phyloP scores from a whole-genome alignment of 2,797 vertebrate species.

The Gallinago solitaria region DNA sequence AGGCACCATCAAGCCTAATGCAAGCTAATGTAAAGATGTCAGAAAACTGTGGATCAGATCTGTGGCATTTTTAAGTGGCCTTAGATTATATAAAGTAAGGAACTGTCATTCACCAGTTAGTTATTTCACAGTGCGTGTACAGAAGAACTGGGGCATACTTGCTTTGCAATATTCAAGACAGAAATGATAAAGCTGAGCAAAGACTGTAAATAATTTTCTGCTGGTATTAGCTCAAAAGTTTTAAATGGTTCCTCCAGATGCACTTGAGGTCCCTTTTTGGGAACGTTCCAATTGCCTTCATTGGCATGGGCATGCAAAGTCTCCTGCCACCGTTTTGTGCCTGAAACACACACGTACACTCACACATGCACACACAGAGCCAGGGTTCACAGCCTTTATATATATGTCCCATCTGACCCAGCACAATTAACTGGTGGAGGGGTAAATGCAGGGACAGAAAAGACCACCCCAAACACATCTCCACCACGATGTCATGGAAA shows the following conservation, averaged over 20 bases:
- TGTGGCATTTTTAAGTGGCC: neutral
- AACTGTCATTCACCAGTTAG: neutral
- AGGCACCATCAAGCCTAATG: neutral
- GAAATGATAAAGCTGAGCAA: neutral
- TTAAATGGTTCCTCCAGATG: neutral
- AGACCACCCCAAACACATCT: accelerated
- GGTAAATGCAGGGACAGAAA: neutral
- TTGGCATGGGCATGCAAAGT: neutral
- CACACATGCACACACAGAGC: neutral
- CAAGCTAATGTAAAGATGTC: neutral
- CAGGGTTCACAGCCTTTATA: no score
- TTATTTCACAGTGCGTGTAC: neutral
- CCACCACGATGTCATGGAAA: neutral
- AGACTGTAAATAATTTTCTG: neutral
- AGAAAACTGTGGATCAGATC: neutral
- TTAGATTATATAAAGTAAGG: neutral
- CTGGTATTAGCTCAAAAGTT: neutral
- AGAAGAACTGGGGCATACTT: neutral
- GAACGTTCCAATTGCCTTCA: neutral
- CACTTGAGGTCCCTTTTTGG: neutral
- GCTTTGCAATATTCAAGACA: neutral
- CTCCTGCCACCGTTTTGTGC: neutral
- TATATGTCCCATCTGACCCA: accelerated
- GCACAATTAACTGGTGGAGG: neutral
- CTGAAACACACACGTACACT: neutral